Evolutionary conservation across 2,797 vertebrate genomes (phyloP), one percentile per base, ranked within the genome.

Genomic region (Rhinoraja longicauda): DNA sequence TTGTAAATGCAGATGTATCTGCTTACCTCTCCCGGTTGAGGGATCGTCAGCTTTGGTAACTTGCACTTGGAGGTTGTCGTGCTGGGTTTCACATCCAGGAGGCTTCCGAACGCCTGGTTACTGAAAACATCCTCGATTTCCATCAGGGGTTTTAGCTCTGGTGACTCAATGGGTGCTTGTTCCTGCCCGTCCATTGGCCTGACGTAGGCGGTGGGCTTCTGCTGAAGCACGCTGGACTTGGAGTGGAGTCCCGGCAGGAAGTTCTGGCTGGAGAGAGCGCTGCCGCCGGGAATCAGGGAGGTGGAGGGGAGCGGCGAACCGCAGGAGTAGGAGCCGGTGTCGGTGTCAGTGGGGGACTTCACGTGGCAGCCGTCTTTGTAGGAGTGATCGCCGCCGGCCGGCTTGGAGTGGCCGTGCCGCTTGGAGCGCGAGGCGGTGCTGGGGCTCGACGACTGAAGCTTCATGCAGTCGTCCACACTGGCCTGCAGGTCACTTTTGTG

Each of bases 151-250:
- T 99, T 98, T 78, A 99, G 96, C 95, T 98, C 97, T 6, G 98
- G 97, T 0, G 98, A 98, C 94, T 98, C 97, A 93, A 97, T 98
- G 0, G 97, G 97, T 1, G 97, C 97, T 95, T 98, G 98, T 95
- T 98, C 98, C 95, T 98, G 98, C 90, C 98, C 98, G 0, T 99
- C 98, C 98, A 98, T 98, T 15, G 98, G 98, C 90, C 98, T 96
- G 57, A 99, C 98, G 15, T 99, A 98, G 0, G 98, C 98, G 0
- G 98, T 98, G 67, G 98, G 98, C 94, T 99, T 99, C 94, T 98
- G 98, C 94, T 98, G 98, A 29, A 97, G 96, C 95, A 97, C 96
- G 19, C 95, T 97, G 1, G 96, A 97, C 95, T 98, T 99, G 94
- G 97, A 97, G 93, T 98, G 97, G 93, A 98, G 96, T 93, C 96